Base-by-base conservation (phyloP, 1,140 invertebrate genomes). In the Harpegnathos saltator region DNA sequence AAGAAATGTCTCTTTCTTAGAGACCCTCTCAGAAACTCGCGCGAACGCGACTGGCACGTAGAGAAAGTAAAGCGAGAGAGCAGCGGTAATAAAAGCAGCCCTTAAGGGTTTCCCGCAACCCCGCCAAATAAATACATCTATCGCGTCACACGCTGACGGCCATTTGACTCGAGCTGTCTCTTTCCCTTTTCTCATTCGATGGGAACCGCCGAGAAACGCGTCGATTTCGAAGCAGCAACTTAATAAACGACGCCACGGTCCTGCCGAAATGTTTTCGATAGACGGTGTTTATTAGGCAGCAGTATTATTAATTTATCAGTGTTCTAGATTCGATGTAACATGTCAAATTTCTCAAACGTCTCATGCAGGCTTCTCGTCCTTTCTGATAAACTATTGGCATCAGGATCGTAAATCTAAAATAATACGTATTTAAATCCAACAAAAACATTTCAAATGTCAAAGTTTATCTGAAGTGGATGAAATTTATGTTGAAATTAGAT, bases 61-160 rank as follows among this genome's bases (percentile, higher is more conserved):
- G 50, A 59, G 78, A 65, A 75, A 88, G 90, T 90, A 88, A 90
- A 90, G 63, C 50, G 78, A 38, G 71, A 82, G 77, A 83, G 68
- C 52, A 74, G 38, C 58, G 50, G 77, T 82, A 90, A 91, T 91
- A 91, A 91, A 91, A 91, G 71, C 80, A 73, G 62, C 78, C 84
- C 69, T 82, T 85, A 71, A 89, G 85, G 83, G 72, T n/a, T 82
- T 78, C 65, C 52, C 84, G 75, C 73, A 73, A 84, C 62, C 78
- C 72, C 22, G 72, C 61, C 83, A 87, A 89, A 91, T 90, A 91
- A 91, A 91, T 90, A 90, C 59, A 85, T 86, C 78, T 22, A 81
- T 59, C 62, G 66, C 73, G 77, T 91, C 88, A 84, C 74, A 81
- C 71, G 56, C 65, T 61, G 58, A 84, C 56, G 62, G 78, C 75